A percentile compares a stretch with the other conserved stretches of the same genome.
Evolutionary conservation across 2,113 vertebrate species (phyloP).

Genomic region (Parotia lawesii): DNA sequence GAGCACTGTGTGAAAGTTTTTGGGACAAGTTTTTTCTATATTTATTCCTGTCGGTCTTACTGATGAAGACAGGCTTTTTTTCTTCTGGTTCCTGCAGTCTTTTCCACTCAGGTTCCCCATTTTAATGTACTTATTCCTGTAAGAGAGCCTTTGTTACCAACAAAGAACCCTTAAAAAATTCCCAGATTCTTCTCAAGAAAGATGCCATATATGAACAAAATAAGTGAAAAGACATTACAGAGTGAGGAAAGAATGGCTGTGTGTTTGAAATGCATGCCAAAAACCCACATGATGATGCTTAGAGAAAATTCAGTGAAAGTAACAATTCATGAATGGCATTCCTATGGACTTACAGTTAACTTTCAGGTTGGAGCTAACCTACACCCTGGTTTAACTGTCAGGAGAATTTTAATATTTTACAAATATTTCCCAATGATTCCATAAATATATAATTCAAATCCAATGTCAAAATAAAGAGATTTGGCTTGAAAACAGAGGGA

Average conservation of each 20-base stretch:
- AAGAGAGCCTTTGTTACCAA: background rate
- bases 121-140: background rate
- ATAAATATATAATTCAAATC: conserved; percentile 52
- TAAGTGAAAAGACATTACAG: background rate
- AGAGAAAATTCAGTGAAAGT: background rate
- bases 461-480: conserved; percentile 54
- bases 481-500: conserved; percentile 65
- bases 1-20: background rate
- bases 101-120: background rate
- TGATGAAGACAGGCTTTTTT: background rate
- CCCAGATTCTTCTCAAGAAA: background rate
- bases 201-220: background rate
- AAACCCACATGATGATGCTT: background rate
- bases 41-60: background rate
- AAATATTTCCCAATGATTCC: background rate
- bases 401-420: conserved; percentile 59
- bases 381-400: background rate
- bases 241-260: background rate
- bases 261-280: background rate
- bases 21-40: background rate
- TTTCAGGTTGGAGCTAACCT: background rate
- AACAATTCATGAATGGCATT: background rate
- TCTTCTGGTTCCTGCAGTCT: background rate
- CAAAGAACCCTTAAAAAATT: background rate
- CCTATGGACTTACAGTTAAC: background rate